Evolutionary conservation across 2,113 vertebrate species (phyloP).

Genomic region (Nesospiza acunhae): DNA sequence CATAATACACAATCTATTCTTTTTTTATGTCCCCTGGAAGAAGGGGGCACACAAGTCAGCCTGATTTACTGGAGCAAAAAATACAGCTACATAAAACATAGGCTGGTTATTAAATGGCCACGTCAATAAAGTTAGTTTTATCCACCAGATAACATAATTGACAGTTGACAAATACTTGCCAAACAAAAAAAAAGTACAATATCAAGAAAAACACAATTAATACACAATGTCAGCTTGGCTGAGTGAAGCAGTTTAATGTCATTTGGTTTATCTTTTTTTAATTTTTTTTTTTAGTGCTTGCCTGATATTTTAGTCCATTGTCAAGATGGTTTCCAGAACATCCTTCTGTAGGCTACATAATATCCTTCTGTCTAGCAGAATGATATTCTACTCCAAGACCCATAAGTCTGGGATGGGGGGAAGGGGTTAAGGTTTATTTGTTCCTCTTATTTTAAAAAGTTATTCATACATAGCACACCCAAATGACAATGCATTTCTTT

Average conservation of each 20-base stretch:
- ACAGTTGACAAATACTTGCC: neutral
- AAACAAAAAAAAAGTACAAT: neutral
- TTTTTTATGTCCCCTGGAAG: neutral
- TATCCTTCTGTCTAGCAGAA: no score
- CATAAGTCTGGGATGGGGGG: rapidly evolving
- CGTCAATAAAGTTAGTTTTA: neutral
- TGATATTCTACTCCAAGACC: neutral
- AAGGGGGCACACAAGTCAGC: neutral
- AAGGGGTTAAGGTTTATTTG: neutral
- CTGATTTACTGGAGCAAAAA: neutral
- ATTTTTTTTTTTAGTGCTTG: neutral
- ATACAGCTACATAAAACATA: neutral
- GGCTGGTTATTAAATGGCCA: neutral
- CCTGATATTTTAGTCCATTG: neutral
- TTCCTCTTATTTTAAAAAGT: neutral
- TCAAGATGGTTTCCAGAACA: neutral
- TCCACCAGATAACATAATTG: neutral
- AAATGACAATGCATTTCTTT: neutral
- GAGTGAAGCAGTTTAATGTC: neutral
- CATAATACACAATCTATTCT: neutral
- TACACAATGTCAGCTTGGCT: neutral
- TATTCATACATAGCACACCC: neutral
- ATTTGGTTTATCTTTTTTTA: neutral
- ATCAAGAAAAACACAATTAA: slow-evolving; percentile 2
- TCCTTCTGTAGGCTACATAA: neutral